Percentiles rank a stretch among this genome's conserved stretches.
These are phyloP conservation scores for Chunga burmeisteri DNA, from an alignment of 2,113 vertebrate species.

Conservation along the genomic window DNA sequence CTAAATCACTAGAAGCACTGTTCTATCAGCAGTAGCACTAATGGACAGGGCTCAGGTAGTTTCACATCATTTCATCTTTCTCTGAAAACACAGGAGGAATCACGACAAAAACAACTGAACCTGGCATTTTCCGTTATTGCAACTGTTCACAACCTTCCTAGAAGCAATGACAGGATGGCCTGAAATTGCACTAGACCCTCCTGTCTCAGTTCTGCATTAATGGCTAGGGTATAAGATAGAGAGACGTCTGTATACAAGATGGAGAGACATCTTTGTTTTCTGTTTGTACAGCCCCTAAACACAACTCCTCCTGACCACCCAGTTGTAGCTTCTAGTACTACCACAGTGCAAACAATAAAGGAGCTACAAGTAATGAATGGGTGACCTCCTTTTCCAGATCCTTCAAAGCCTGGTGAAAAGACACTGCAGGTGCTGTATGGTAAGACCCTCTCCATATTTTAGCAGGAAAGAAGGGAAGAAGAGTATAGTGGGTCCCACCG, in stretches of 20 bases:
- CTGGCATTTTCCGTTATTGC: not conserved
- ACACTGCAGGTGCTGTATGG: not conserved
- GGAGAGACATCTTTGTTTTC: not conserved
- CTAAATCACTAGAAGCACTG: not conserved
- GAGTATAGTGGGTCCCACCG: not conserved
- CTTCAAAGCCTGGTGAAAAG: not conserved
- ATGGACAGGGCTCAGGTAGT: not conserved
- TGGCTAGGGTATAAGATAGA: not conserved
- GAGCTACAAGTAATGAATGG: not conserved
- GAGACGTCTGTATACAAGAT: not conserved
- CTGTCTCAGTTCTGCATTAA: not conserved
- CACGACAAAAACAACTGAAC: not conserved
- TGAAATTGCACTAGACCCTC: not conserved
- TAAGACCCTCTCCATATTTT: not conserved
- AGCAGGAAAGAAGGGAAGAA: not conserved
- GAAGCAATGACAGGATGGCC: not conserved
- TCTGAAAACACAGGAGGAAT: not conserved
- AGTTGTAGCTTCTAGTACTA: not conserved
- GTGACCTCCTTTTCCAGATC: not conserved
- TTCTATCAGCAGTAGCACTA: not conserved
- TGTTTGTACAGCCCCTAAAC: not conserved
- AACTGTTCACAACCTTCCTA: not conserved
- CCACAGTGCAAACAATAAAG: not conserved
- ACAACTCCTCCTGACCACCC: not conserved
- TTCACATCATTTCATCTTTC: not conserved